Evolutionary conservation across 2,113 vertebrate genomes (phyloP), one percentile per base, ranked within the genome.

Genomic region (Solenodon paradoxus): DNA sequence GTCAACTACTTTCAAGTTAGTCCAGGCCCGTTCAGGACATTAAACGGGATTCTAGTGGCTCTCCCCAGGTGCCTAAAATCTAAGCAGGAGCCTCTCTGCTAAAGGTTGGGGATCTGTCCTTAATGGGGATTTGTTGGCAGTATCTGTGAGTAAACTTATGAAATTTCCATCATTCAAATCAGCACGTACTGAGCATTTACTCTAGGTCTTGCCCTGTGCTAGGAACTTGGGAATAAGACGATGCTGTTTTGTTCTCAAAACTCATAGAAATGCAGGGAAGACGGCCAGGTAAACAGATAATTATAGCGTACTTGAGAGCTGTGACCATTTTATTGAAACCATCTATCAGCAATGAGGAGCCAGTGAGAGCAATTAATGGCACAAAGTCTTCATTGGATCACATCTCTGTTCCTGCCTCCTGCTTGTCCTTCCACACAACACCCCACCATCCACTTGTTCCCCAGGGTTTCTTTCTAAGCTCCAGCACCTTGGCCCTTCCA

Each of bases 341-440:
- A 84, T 87, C 90, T 90, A 28, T 72, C 94, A n/a, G 51, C 90
- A 92, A 59, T 63, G 20, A 91, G 72, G 35, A 92, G 55, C 24
- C 63, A 75, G 53, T 26, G 45, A n/a, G 69, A 30, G 30, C 30
- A 85, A 83, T 68, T 66, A 88, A 93, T 47, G 64, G 55, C 32
- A 68, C 45, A 55, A 64, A 45, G 38, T 90, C 79, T 92, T 55
- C 79, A n/a, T 35, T 79, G 79, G n/a, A 74, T 86, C 38, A 30
- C 7, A 53, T 68, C 63, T 83, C 90, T 89, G 26, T 22, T 45
- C 40, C 90, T 55, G 40, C 49, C 63, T 82, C 45, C 64, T 84
- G 40, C 59, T 77, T 55, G 30, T 87, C 28, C 32, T 79, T 49
- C 57, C 51, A 53, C 78, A 85, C 30, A 59, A 8, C 32, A 82